Percentiles rank a stretch among this genome's conserved stretches.
Conservation (phyloP, 2,888 invertebrate species). For the Auanema sp. region DNA sequence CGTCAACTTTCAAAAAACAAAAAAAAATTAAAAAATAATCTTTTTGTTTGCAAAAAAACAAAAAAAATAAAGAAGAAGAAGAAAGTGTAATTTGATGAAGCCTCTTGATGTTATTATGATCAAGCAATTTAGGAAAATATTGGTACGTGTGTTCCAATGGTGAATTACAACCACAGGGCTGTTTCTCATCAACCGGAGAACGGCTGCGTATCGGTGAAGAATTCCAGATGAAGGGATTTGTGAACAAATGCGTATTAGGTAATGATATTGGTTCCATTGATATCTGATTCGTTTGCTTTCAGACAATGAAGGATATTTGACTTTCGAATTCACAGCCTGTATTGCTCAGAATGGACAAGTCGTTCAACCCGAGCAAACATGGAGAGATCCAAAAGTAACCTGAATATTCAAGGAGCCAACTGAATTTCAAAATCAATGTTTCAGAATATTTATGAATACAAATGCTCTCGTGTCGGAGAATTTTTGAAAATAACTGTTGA, state of each 20-base stretch:
- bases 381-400: constrained; percentile 49
- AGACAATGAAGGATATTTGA: constrained; percentile 44
- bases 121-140: constrained; percentile 52
- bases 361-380: constrained; percentile 45
- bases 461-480: constrained; percentile 45
- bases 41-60: background rate
- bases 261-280: background rate
- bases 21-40: background rate
- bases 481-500: constrained; percentile 45
- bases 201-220: constrained; percentile 42
- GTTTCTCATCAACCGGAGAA: constrained; percentile 38
- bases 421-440: constrained; percentile 8
- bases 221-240: constrained; percentile 47
- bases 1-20: too few relatives aligned
- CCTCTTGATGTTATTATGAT: background rate
- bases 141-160: constrained; percentile 65
- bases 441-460: constrained; percentile 52
- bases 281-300: constrained; percentile 3
- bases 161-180: constrained; percentile 50
- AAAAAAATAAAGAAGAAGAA: constrained; percentile 4
- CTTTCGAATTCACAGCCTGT: constrained; percentile 50
- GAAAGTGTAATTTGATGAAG: constrained; percentile 6
- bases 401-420: background rate
- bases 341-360: constrained; percentile 33
- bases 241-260: constrained; percentile 33